Percentiles rank a stretch among this genome's conserved stretches.
Conservation (phyloP, 2,888 invertebrate genomes). For the Heliconius ethilla region DNA sequence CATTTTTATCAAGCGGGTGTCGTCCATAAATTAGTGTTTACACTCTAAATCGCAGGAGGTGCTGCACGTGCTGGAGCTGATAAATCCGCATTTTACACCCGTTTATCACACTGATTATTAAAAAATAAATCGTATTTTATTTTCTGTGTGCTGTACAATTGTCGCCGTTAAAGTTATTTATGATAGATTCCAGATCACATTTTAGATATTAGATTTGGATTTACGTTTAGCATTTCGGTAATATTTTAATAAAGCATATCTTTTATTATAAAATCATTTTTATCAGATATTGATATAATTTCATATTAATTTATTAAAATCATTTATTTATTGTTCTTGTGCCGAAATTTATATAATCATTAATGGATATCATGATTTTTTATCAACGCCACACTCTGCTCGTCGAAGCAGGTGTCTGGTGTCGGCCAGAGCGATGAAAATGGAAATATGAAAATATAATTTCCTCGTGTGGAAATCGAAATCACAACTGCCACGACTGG, state of each 20-base stretch:
- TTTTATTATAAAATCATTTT: no score
- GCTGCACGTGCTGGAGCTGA: slow-evolving; percentile 60
- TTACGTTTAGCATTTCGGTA: not conserved
- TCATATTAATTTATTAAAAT: no score
- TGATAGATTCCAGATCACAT: slow-evolving; percentile 30
- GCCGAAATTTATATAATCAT: no score
- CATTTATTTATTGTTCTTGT: no score
- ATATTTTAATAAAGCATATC: not conserved
- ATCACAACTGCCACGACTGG: no score
- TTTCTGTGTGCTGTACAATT: slow-evolving; percentile 47
- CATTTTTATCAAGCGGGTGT: slow-evolving; percentile 70
- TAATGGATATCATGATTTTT: no score
- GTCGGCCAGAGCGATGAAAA: no score
- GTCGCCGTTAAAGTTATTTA: slow-evolving; percentile 46
- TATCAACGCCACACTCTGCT: no score
- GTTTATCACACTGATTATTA: slow-evolving; percentile 54
- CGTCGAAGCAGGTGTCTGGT: no score
- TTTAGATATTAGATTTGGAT: slow-evolving; percentile 17
- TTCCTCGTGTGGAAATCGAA: no score
- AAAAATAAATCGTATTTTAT: slow-evolving; percentile 47
- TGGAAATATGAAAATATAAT: no score
- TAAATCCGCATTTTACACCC: slow-evolving; percentile 60
- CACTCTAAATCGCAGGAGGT: slow-evolving; percentile 64
- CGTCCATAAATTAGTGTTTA: slow-evolving; percentile 75
- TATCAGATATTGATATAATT: no score